A percentile compares a stretch with the other conserved stretches of the same genome.
Evolutionary conservation across 2,888 invertebrate species (phyloP).

Genomic region (Stratiomys singularior): DNA sequence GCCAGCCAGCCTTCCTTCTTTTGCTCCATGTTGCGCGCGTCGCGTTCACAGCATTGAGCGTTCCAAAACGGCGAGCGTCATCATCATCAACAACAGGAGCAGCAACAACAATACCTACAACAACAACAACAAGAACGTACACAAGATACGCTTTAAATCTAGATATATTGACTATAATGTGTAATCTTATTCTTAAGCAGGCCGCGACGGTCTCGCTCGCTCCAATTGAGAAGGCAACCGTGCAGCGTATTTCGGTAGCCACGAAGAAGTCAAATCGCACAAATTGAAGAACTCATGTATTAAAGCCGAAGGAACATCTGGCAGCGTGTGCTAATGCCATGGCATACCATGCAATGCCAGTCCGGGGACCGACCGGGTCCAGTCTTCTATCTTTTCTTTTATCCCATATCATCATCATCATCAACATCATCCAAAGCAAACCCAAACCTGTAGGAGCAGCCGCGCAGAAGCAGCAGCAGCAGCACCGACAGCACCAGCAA

Average conservation of each 20-base stretch:
- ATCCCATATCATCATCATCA: conserved; percentile 11
- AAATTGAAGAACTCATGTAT: conserved; percentile 51
- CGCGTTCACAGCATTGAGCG: background rate
- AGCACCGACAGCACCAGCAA: conserved; percentile 9
- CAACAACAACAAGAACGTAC: conserved; percentile 28
- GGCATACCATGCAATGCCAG: conserved; percentile 24
- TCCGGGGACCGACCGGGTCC: background rate
- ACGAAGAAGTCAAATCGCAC: conserved; percentile 49
- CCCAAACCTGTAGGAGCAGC: conserved; percentile 18
- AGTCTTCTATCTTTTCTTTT: conserved; percentile 26
- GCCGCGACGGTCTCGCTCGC: conserved; percentile 30
- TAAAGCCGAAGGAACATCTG: conserved; percentile 40
- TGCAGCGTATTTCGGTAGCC: conserved; percentile 52
- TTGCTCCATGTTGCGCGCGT: conserved; percentile 12
- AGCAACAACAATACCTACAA: too few species aligned
- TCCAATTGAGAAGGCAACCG: conserved; percentile 24
- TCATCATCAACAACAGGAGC: conserved; percentile 21
- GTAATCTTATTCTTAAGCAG: conserved; percentile 38
- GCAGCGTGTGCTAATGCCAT: conserved; percentile 40
- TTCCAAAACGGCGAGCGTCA: background rate
- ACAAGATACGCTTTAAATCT: conserved; percentile 38
- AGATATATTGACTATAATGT: conserved; percentile 42
- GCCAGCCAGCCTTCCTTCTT: background rate
- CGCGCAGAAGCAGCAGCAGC: too few species aligned
- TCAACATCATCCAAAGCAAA: background rate